Base-by-base conservation (phyloP, 2,888 invertebrate genomes). In the Carcina quercana region DNA sequence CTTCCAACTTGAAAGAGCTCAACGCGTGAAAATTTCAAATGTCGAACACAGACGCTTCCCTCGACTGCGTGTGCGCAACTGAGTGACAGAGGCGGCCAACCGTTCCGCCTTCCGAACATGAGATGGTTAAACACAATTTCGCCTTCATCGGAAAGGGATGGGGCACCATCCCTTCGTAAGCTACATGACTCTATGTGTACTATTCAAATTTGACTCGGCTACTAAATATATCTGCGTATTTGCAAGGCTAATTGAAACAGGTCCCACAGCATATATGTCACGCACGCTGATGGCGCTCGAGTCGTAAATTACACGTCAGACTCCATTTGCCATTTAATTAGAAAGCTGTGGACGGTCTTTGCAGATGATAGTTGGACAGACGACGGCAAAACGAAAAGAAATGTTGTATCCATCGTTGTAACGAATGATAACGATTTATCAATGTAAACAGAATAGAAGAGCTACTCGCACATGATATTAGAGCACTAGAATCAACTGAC, bases 1-100 rank as follows among this genome's bases (percentile, higher is more conserved):
- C 30, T 26, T 34, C 35, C 37, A 36, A 45, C 39, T 36, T 28
- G 34, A 36, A 38, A 43, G 37, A n/a, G n/a, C 28, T 17, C 40
- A 42, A 40, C 30, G 64, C 66, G 70, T 66, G 58, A 66, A 66
- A 70, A 38, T 40, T 62, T 64, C 52, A 39, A 65, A 59, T 47
- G 48, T 59, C 47, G 47, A 59, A 65, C 67, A 63, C 75, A 69
- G 50, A 58, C 71, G 54, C 54, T 59, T 61, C 59, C 46, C 50
- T 50, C 60, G 59, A 53, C 57, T 59, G 78, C 80, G 78, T 63
- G 50, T 62, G 74, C 72, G 73, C 79, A 70, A 82, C 82, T 80
- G 71, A 62, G 49, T 60, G 61, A 59, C 61, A 58, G 47, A 40
- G 53, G n/a, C n/a, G n/a, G n/a, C n/a, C n/a, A n/a, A n/a, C n/a